Conservation (phyloP, 2,113 vertebrate genomes). For the Silurus meridionalis region DNA sequence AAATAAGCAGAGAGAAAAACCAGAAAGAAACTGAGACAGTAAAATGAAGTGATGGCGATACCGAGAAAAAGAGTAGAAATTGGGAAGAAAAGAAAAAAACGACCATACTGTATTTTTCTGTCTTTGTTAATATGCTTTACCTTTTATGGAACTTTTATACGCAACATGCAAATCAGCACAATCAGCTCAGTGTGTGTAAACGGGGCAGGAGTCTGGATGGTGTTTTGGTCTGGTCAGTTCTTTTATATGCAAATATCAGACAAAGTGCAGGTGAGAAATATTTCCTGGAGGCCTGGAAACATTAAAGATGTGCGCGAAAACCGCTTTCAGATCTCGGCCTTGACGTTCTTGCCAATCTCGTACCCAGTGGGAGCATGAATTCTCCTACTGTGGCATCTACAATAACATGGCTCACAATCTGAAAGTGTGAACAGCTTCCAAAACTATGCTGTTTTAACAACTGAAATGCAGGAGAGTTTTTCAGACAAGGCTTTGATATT, state of each 20-base stretch:
- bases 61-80: too few relatives aligned
- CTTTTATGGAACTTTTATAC: too few relatives aligned
- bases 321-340: constrained; percentile 34
- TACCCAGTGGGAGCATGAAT: constrained; percentile 31
- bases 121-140: too few relatives aligned
- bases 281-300: background rate
- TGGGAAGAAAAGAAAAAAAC: too few relatives aligned
- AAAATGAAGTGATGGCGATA: too few relatives aligned
- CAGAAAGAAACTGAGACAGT: too few relatives aligned
- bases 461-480: background rate
- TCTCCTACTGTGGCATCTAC: constrained; percentile 33
- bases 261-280: background rate
- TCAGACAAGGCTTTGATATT: background rate
- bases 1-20: too few relatives aligned
- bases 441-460: background rate
- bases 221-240: background rate
- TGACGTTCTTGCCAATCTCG: constrained; percentile 37
- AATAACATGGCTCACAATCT: background rate
- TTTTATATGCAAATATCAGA: background rate
- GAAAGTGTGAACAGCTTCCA: background rate
- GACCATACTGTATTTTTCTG: too few relatives aligned
- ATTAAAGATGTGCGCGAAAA: background rate
- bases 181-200: too few relatives aligned
- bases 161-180: too few relatives aligned
- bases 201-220: background rate